phyloP scores from a whole-genome alignment of 2,113 vertebrate species.

The Glaucidium brasilianum region DNA sequence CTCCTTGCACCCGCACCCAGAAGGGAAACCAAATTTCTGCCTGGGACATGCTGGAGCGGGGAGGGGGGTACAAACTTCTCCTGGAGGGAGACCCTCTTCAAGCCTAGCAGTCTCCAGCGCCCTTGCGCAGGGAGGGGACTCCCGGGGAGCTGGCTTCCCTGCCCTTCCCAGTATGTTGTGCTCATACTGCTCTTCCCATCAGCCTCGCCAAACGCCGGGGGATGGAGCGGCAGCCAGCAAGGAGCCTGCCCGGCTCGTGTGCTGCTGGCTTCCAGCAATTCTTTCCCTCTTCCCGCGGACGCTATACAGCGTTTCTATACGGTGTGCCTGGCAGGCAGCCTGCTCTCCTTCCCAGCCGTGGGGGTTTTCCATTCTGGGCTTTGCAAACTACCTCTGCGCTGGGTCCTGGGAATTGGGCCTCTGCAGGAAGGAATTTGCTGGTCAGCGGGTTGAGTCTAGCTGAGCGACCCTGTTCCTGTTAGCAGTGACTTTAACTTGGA shows the following conservation, averaged over 20 bases:
- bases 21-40: background rate
- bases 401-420: background rate
- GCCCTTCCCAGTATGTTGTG: background rate
- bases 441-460: background rate
- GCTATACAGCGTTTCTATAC: background rate
- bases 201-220: accelerated
- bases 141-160: background rate
- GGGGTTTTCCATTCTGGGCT: constrained; percentile 25
- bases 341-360: background rate
- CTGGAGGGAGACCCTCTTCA: background rate
- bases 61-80: background rate
- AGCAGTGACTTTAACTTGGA: background rate
- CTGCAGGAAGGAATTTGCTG: constrained; percentile 48
- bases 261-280: background rate
- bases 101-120: background rate
- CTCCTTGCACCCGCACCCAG: background rate
- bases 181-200: background rate
- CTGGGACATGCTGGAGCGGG: accelerated
- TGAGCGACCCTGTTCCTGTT: constrained; percentile 10
- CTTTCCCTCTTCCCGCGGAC: background rate
- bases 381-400: background rate
- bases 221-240: accelerated
- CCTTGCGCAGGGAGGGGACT: accelerated
- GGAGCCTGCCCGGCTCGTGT: background rate
- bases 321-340: background rate